These are phyloP conservation scores for Spodoptera litura DNA, from an alignment of 1,140 invertebrate species.

Conservation along the genomic window DNA sequence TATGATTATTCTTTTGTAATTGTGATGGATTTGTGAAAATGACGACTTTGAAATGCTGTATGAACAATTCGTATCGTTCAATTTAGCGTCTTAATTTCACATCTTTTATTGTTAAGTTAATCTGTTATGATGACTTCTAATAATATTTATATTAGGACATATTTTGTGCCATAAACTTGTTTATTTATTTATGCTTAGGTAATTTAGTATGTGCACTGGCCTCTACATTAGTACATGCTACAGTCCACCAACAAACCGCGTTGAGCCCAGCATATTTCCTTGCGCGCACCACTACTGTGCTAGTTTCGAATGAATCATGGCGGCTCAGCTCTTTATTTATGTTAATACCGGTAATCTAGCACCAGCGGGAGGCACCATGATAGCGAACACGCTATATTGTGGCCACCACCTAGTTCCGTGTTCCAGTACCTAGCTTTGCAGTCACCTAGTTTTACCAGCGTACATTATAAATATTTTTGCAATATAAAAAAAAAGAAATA, in stretches of 20 bases:
- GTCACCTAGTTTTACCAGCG: no score
- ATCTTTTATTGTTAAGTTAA: no score
- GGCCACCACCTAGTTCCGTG: neutral
- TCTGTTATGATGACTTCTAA: no score
- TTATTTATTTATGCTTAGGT: no score
- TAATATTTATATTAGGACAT: neutral
- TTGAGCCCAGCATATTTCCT: neutral
- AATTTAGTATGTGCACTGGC: no score
- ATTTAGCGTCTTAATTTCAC: neutral
- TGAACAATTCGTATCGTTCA: neutral
- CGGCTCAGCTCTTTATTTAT: conserved; percentile 12
- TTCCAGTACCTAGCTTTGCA: no score
- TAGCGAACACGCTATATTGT: neutral
- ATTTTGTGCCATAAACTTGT: neutral
- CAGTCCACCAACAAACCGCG: neutral
- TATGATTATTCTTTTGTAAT: neutral
- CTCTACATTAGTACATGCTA: neutral
- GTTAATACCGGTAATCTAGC: conserved; percentile 21
- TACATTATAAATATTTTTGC: no score
- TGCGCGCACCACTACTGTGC: neutral
- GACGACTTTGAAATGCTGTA: neutral
- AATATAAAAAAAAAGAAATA: no score
- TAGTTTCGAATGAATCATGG: conserved; percentile 3
- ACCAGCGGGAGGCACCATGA: neutral
- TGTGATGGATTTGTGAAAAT: neutral